phyloP scores from a whole-genome alignment of 1,140 invertebrate species.

The Bicyclus anynana region DNA sequence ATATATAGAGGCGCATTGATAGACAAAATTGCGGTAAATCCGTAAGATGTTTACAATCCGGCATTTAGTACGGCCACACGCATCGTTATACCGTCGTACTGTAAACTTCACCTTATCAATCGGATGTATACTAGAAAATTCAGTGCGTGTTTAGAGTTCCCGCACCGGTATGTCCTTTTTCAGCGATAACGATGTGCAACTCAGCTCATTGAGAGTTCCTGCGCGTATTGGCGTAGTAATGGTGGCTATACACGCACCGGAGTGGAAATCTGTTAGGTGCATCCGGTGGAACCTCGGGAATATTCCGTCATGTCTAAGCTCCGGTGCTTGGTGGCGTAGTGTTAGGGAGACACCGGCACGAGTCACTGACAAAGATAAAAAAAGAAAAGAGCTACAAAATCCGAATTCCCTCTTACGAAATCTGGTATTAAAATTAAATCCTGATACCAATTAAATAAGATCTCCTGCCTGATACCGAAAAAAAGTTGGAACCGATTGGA shows the following conservation, averaged over 20 bases:
- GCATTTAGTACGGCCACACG: neutral
- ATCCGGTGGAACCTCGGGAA: too few relatives aligned
- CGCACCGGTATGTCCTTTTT: slow-evolving; percentile 5
- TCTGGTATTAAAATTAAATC: too few relatives aligned
- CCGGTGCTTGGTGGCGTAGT: too few relatives aligned
- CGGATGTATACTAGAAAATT: slow-evolving; percentile 1
- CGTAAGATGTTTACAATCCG: neutral
- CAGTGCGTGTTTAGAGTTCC: neutral
- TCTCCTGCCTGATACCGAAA: too few relatives aligned
- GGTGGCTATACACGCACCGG: neutral
- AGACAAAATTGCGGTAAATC: neutral
- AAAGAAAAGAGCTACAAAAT: too few relatives aligned
- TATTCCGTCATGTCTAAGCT: too few relatives aligned
- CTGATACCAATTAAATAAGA: too few relatives aligned
- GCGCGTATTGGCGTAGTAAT: slow-evolving; percentile 33
- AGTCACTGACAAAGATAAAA: too few relatives aligned
- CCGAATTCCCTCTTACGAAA: too few relatives aligned
- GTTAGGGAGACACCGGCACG: too few relatives aligned
- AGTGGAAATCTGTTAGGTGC: neutral
- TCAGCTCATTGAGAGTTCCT: slow-evolving; percentile 35
- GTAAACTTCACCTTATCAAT: slow-evolving; percentile 3
- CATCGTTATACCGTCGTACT: neutral
- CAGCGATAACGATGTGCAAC: slow-evolving; percentile 21
- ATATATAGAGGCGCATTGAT: too few relatives aligned
- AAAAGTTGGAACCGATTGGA: too few relatives aligned